These are phyloP conservation scores for Sphaerophoria taeniata DNA, from an alignment of 2,888 invertebrate species.

Conservation along the genomic window DNA sequence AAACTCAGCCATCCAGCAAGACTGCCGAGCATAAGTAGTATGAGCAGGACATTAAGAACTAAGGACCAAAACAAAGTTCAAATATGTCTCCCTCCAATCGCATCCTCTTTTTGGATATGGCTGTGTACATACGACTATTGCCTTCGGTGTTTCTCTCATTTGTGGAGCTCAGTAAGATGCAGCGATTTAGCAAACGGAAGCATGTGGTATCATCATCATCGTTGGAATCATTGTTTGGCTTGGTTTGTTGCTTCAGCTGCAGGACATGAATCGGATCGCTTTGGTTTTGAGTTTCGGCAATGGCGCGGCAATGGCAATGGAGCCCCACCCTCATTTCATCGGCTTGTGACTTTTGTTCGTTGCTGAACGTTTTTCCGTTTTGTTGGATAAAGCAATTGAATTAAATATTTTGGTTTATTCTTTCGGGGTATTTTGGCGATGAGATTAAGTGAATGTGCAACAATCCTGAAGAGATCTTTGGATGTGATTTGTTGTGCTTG, in stretches of 20 bases:
- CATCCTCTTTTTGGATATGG: conserved; percentile 1
- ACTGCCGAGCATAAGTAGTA: not conserved
- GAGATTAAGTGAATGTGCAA: conserved; percentile 70
- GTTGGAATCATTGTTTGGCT: conserved; percentile 64
- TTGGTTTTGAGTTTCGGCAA: not conserved
- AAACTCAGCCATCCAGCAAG: conserved; percentile 47
- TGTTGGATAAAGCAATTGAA: conserved; percentile 74
- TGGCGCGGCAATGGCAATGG: not conserved
- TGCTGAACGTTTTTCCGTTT: conserved; percentile 70
- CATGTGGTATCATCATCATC: conserved; percentile 66
- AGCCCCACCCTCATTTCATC: conserved; percentile 23
- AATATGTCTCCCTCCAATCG: not conserved
- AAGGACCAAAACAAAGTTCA: not conserved
- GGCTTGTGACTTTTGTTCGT: conserved; percentile 1
- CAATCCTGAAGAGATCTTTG: conserved; percentile 56
- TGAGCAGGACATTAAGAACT: conserved; percentile 9
- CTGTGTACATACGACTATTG: conserved; percentile 14
- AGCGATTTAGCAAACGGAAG: conserved; percentile 70
- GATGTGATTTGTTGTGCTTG: conserved; percentile 56
- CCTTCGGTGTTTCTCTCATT: conserved; percentile 66
- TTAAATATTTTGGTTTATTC: conserved; percentile 66
- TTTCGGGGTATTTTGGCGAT: conserved; percentile 60
- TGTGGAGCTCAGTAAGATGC: conserved; percentile 63
- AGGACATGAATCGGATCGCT: conserved; percentile 38
- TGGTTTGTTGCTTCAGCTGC: conserved; percentile 66